phyloP scores from a whole-genome alignment of 2,113 vertebrate species.

The Pteronura brasiliensis region DNA sequence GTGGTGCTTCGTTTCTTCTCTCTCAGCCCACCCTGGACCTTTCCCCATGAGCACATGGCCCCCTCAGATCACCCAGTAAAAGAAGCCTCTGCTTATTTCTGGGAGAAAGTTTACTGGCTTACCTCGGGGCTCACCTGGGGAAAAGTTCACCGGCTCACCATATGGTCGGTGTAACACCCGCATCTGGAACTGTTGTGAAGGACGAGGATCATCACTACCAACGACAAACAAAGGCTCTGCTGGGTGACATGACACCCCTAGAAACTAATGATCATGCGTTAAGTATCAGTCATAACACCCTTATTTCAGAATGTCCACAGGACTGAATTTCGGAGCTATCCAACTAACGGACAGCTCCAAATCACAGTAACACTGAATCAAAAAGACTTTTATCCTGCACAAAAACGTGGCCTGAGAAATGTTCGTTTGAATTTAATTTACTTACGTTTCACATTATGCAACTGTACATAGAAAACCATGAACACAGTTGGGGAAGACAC shows the following conservation, averaged over 20 bases:
- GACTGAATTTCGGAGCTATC: neutral
- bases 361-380: conserved; percentile 30
- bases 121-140: neutral
- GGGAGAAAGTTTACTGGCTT: neutral
- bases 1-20: neutral
- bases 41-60: neutral
- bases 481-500: neutral
- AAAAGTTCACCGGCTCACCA: neutral
- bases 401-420: conserved; percentile 16
- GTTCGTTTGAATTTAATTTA: conserved; percentile 24
- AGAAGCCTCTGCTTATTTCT: neutral
- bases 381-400: conserved; percentile 23
- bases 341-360: neutral
- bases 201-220: neutral
- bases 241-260: neutral
- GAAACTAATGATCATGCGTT: conserved; percentile 12
- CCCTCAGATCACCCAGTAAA: neutral
- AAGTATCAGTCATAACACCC: conserved; percentile 32
- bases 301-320: conserved; percentile 54
- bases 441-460: neutral
- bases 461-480: neutral
- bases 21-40: neutral
- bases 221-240: neutral
- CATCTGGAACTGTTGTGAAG: neutral
- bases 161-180: neutral